Base-by-base conservation (phyloP, 2,888 invertebrate genomes). In the Scelioninae gen. 1 region DNA sequence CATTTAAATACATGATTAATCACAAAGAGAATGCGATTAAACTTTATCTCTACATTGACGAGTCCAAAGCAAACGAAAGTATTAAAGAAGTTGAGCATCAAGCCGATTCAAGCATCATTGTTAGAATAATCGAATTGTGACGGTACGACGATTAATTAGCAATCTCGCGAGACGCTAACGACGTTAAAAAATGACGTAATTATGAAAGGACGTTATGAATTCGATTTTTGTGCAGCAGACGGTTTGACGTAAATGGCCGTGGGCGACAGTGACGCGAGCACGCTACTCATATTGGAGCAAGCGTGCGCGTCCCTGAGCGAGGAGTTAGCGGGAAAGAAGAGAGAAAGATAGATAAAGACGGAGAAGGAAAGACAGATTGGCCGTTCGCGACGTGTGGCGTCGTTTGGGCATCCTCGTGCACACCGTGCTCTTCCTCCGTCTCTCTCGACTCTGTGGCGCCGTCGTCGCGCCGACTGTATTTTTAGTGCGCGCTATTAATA, bases 401-500 rank as follows among this genome's bases (percentile, higher is more conserved):
- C 78, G 78, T 72, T 77, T 76, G 76, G 66, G 79, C 72, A 82
- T 77, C 77, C 82, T 76, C 77, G 77, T 74, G 77, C 55, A 34
- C 56, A 16, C 65, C 58, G 58, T 77, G 69, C n/a, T n/a, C n/a
- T n/a, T n/a, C n/a, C n/a, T n/a, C n/a, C n/a, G n/a, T n/a, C n/a
- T 78, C 74, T 56, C 77, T 82, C 75, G 78, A 77, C 81, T 66
- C 60, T 31, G 56, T 78, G 78, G 81, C 85, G 84, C 87, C 86
- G 86, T 85, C 83, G 84, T 79, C 84, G 83, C 85, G 86, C 79
- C 86, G 82, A 60, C 34, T 77, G 80, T 88, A 89, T 88, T 88
- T 89, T 88, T 88, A 87, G 88, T 83, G 53, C 84, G 68, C 63
- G 84, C 86, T 89, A 89, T 89, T 89, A 88, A 88, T 88, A 87